phyloP scores from a whole-genome alignment of 23 tunicate species.

The Ascidia mentula region DNA sequence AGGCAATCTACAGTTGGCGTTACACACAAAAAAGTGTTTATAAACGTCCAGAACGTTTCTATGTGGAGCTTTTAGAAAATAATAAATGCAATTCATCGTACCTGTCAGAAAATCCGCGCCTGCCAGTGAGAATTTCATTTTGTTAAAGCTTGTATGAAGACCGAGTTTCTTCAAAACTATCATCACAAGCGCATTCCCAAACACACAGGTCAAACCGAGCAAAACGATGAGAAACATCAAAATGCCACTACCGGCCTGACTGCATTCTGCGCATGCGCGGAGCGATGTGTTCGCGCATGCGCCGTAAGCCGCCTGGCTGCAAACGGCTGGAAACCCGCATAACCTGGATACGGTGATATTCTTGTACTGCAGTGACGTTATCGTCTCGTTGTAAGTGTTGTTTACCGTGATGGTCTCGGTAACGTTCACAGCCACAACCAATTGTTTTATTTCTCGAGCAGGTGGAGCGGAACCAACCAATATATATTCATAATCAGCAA shows the following conservation, averaged over 20 bases:
- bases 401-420: too few species aligned
- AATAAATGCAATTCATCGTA: background rate
- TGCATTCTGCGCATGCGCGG: slow-evolving; percentile 7
- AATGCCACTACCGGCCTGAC: background rate
- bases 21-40: too few species aligned
- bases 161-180: background rate
- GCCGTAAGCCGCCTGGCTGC: background rate
- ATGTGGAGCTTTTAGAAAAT: too few species aligned
- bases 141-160: background rate
- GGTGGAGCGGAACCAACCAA: too few species aligned
- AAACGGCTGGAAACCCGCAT: background rate
- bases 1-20: too few species aligned
- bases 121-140: background rate
- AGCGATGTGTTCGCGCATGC: slow-evolving; percentile 1
- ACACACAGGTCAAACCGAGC: background rate
- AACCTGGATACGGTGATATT: background rate
- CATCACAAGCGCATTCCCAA: background rate
- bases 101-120: background rate
- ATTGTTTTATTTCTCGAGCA: too few species aligned
- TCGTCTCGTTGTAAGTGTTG: too few species aligned
- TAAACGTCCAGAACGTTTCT: too few species aligned
- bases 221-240: background rate
- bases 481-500: too few species aligned
- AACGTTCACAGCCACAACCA: too few species aligned
- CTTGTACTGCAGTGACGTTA: too few species aligned